Evolutionary conservation across 2,797 vertebrate genomes (phyloP), one percentile per base, ranked within the genome.

Genomic region (Hippocampus kuda): DNA sequence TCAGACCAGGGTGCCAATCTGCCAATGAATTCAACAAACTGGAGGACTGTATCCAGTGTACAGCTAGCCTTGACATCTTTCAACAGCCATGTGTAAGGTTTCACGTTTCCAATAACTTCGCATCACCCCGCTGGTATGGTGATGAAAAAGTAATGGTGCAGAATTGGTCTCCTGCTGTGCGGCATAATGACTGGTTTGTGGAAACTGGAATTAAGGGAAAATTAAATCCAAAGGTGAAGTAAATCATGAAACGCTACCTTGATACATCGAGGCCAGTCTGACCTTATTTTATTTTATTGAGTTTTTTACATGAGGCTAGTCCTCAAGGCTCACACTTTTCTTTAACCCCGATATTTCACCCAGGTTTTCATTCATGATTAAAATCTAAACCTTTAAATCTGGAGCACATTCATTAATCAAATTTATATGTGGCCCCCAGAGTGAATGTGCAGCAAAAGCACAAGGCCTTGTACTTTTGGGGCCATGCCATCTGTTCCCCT

Each of bases 261-360:
- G 18, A 51, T 51, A 57, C 72, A 71, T 46, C 66, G 57, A 69
- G 30, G 67, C 66, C 66, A 76, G 66, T 63, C 72, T 53, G 69
- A 67, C 75, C 60, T 68, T 68, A 78, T 80, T 64, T 67, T 64
- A 38, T 38, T 38, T 38, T 38, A 38, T 38, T 86, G 77, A 30
- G 69, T 78, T 79, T 78, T 15, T 49, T 4, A 18, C 48, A 49
- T 18, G 1, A 20, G 26, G 10, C 72, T 79, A 81, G 79, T 74
- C 70, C 34, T 38, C 7, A 38, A 38, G 7, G 34, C 64, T 75
- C 81, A 80, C 88, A 88, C 85, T 85, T 88, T 89, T 80, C 86
- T 86, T 85, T 89, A 88, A 88, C 90, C 89, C 84, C 90, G 88
- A 90, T 91, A 87, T 86, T 88, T 91, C 89, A 90, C 80, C 82